A percentile compares a stretch with the other conserved stretches of the same genome.
Conservation (phyloP, 2,797 vertebrate genomes). For the Phoebastria nigripes region DNA sequence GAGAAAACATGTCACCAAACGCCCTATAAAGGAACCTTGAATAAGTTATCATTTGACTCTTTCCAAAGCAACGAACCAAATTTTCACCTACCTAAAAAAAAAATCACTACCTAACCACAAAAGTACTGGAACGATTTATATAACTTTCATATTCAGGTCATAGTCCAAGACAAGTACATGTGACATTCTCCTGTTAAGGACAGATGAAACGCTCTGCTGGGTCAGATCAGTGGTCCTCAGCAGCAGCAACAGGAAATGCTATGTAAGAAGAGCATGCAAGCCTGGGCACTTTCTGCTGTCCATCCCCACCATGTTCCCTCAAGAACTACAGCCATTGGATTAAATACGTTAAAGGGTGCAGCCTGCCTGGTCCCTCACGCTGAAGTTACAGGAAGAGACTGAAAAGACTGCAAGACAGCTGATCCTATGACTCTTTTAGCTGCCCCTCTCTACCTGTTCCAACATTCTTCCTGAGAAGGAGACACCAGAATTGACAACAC, state of each 20-base stretch:
- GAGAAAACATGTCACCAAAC: neutral
- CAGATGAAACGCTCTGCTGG: neutral
- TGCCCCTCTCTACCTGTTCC: neutral
- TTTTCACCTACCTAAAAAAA: neutral
- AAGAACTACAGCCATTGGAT: neutral
- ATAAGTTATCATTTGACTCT: neutral
- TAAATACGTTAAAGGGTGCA: fast-evolving
- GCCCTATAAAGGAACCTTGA: neutral
- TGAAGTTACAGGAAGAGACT: neutral
- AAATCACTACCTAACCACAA: neutral
- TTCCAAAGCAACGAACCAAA: neutral
- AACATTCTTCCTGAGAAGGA: neutral
- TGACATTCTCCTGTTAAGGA: neutral
- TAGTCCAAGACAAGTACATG: neutral
- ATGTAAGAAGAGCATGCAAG: neutral
- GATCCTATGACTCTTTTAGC: neutral
- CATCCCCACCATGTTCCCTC: neutral
- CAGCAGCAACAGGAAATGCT: neutral
- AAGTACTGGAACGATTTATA: neutral
- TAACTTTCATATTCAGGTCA: neutral
- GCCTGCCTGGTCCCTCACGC: neutral
- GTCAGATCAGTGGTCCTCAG: neutral
- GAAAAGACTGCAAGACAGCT: neutral
- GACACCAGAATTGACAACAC: neutral
- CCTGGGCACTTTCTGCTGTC: neutral